These are phyloP conservation scores for Protomyctophum bolini DNA, from an alignment of 2,113 vertebrate species.

Conservation along the genomic window DNA sequence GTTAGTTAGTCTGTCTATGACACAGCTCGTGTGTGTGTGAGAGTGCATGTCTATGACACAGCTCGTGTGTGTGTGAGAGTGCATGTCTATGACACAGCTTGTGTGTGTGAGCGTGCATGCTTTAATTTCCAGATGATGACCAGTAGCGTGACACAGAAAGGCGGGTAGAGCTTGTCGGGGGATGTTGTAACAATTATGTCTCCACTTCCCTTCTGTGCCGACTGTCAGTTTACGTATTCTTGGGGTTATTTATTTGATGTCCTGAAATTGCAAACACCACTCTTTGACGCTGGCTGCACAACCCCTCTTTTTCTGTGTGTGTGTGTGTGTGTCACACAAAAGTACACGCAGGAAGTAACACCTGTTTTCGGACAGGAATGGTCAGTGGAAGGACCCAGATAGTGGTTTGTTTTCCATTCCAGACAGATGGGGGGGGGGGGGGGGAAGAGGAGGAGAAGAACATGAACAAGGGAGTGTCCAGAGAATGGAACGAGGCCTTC, in stretches of 20 bases:
- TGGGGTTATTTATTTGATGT: constrained; percentile 7
- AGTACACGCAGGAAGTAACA: constrained; percentile 43
- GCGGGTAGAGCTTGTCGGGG: neutral
- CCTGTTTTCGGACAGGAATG: constrained; percentile 49
- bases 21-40: neutral
- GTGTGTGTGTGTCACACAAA: constrained; percentile 11
- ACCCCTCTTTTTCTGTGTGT: neutral
- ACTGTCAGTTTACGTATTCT: neutral
- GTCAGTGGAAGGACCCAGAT: constrained; percentile 20
- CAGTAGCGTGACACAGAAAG: constrained; percentile 40
- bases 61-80: neutral
- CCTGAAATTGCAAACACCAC: constrained; percentile 19
- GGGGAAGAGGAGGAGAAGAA: neutral
- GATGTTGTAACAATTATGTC: constrained; percentile 47
- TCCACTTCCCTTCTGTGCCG: constrained; percentile 31
- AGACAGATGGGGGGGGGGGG: constrained; percentile 23
- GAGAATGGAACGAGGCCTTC: constrained; percentile 35
- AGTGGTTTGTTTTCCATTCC: constrained; percentile 52
- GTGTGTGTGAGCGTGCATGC: neutral
- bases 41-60: neutral
- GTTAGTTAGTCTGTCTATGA: neutral
- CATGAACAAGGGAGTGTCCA: constrained; percentile 13
- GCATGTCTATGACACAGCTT: neutral
- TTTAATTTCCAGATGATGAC: neutral
- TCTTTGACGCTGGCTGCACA: neutral